Conservation (phyloP, 2,888 invertebrate species). For the Acrocera orbiculus region DNA sequence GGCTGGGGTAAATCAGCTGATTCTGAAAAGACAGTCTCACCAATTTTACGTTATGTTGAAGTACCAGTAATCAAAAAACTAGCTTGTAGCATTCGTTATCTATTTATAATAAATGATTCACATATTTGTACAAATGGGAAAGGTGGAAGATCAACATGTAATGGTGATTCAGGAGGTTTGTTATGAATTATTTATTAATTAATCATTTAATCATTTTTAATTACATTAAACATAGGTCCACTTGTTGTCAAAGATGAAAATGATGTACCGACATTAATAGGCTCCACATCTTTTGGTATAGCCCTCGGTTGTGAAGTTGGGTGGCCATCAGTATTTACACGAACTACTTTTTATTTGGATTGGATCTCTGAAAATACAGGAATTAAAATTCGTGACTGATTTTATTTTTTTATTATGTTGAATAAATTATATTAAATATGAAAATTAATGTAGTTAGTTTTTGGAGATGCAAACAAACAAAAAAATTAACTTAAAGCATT, state of each 20-base stretch:
- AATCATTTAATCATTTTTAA: too few species aligned
- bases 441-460: too few species aligned
- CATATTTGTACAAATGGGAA: conserved; percentile 17
- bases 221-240: too few species aligned
- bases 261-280: conserved; percentile 15
- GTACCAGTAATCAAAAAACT: conserved; percentile 17
- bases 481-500: too few species aligned
- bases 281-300: conserved; percentile 22
- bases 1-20: conserved; percentile 25
- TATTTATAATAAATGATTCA: conserved; percentile 13
- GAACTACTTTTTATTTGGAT: conserved; percentile 19
- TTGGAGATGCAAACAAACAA: too few species aligned
- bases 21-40: conserved; percentile 16
- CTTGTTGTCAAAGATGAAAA: conserved; percentile 12
- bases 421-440: too few species aligned
- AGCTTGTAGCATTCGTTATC: conserved; percentile 17
- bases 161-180: conserved; percentile 27
- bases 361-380: conserved; percentile 18
- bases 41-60: conserved; percentile 16
- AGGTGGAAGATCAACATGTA: conserved; percentile 19
- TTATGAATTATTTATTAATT: too few species aligned
- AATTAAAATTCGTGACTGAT: conserved; percentile 4
- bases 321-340: conserved; percentile 21
- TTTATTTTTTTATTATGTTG: too few species aligned
- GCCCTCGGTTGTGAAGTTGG: conserved; percentile 19